Evolutionary conservation across 2,888 invertebrate species (phyloP).

Genomic region (Camptogramma bilineatum): DNA sequence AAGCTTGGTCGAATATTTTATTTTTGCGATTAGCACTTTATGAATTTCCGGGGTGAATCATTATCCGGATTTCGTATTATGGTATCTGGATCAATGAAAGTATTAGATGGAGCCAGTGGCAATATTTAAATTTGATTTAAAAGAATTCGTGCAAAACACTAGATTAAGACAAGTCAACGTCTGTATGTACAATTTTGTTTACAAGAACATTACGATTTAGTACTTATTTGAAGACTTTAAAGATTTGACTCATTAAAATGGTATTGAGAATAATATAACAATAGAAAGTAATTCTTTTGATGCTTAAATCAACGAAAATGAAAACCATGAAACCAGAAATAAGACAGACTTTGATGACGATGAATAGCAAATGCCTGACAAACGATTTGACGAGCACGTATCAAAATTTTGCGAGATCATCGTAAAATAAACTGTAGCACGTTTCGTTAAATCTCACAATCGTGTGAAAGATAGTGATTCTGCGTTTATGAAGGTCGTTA

Average conservation of each 20-base stretch:
- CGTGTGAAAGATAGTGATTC: conserved; percentile 12
- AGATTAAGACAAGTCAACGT: too few relatives aligned
- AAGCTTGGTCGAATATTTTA: neutral
- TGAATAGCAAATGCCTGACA: conserved; percentile 10
- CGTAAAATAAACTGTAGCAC: conserved; percentile 17
- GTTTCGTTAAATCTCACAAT: conserved; percentile 19
- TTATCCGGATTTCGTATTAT: neutral
- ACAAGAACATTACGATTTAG: too few relatives aligned
- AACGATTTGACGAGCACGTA: conserved; percentile 27
- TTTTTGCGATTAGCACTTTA: neutral
- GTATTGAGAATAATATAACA: neutral
- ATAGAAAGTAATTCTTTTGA: neutral
- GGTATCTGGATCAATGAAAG: neutral
- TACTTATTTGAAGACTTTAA: too few relatives aligned
- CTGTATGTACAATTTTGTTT: too few relatives aligned
- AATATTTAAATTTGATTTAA: neutral
- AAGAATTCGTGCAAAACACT: neutral
- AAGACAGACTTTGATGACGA: conserved; percentile 13
- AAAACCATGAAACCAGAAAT: conserved; percentile 4
- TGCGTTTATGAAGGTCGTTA: conserved; percentile 25
- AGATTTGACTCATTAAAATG: neutral
- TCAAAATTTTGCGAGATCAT: conserved; percentile 14
- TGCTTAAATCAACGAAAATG: neutral
- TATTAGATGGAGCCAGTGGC: neutral
- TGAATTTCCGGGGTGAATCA: neutral